Evolutionary conservation across 2,888 invertebrate species (phyloP).

Genomic region (Heliconius erato): DNA sequence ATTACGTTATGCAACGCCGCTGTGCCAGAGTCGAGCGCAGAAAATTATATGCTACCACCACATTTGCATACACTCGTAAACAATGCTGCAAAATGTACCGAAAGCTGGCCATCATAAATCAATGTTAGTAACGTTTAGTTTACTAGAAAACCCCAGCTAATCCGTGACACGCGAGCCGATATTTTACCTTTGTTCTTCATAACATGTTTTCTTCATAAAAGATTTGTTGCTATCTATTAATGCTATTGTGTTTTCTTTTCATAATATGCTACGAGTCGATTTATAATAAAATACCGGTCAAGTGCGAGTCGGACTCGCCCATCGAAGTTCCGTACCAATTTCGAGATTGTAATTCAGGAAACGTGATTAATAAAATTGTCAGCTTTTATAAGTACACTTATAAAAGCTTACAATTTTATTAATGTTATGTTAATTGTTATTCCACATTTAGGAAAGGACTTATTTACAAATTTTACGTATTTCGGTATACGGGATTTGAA

Average conservation of each 20-base stretch:
- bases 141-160: conserved; percentile 66
- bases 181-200: conserved; percentile 68
- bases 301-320: too few species aligned
- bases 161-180: conserved; percentile 74
- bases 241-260: conserved; percentile 2
- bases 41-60: conserved; percentile 49
- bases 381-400: too few species aligned
- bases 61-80: conserved; percentile 59
- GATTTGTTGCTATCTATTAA: conserved; percentile 34
- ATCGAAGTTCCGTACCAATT: too few species aligned
- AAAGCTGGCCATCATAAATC: conserved; percentile 61
- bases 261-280: background rate
- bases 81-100: conserved; percentile 54
- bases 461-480: too few species aligned
- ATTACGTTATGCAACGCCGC: conserved; percentile 7
- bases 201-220: conserved; percentile 39
- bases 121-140: conserved; percentile 60
- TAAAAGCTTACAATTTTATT: too few species aligned
- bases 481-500: too few species aligned
- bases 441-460: too few species aligned
- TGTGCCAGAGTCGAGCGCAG: conserved; percentile 37
- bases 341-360: too few species aligned
- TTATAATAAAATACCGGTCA: background rate
- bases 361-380: too few species aligned
- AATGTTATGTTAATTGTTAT: too few species aligned